These are phyloP conservation scores for Aphelenchoides bicaudatus DNA, from an alignment of 2,888 invertebrate genomes.

Conservation along the genomic window DNA sequence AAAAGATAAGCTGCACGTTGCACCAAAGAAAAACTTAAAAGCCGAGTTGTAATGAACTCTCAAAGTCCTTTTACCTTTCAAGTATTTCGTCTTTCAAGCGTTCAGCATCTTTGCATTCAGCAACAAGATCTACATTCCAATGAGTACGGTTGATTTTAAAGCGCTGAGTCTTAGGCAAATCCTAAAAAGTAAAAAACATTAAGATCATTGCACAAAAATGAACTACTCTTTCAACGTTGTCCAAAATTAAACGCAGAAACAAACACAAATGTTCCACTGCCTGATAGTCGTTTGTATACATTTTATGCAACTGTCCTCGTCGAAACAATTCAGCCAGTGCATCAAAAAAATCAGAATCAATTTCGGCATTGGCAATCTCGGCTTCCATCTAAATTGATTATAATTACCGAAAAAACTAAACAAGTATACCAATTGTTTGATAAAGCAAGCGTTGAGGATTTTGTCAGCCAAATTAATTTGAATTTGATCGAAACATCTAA, in stretches of 20 bases:
- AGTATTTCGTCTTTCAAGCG: slow-evolving; percentile 24
- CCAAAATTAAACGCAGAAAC: slow-evolving; percentile 25
- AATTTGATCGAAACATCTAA: slow-evolving; percentile 3
- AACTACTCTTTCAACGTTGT: slow-evolving; percentile 13
- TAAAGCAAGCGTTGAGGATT: slow-evolving; percentile 23
- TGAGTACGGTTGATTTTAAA: slow-evolving; percentile 17
- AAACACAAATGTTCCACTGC: slow-evolving; percentile 30
- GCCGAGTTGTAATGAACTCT: too few species aligned
- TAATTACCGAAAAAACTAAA: slow-evolving; percentile 7
- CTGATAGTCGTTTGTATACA: slow-evolving; percentile 31
- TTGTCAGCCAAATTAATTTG: slow-evolving; percentile 11
- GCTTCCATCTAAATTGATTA: slow-evolving; percentile 18
- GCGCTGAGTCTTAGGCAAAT: background rate
- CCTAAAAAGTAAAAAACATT: background rate
- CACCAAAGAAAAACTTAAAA: slow-evolving; percentile 20
- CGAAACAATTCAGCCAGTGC: slow-evolving; percentile 34
- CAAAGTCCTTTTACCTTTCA: too few species aligned
- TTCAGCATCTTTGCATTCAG: slow-evolving; percentile 7
- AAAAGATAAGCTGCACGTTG: slow-evolving; percentile 25
- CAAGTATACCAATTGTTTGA: slow-evolving; percentile 23
- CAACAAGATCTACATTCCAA: slow-evolving; percentile 13
- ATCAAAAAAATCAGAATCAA: slow-evolving; percentile 29
- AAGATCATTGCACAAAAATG: background rate
- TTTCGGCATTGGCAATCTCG: background rate
- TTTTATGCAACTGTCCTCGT: slow-evolving; percentile 16